Base-by-base conservation (phyloP, 2,888 invertebrate species). In the Trachelus tabidus region DNA sequence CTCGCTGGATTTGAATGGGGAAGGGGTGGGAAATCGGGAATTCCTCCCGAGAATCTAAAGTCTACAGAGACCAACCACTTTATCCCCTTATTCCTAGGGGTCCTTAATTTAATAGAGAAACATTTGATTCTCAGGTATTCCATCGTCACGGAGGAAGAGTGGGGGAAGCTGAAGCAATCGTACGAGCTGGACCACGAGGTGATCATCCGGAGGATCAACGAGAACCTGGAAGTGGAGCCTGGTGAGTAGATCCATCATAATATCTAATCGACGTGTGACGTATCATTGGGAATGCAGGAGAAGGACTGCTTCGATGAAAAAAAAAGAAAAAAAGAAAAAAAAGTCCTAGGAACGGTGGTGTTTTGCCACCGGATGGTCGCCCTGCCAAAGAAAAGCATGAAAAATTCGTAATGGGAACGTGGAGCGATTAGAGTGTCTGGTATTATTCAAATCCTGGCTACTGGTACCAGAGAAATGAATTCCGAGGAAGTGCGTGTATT, bases 81-180 rank as follows among this genome's bases (percentile, higher is more conserved):
- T 23, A 56, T 56, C 23, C 56, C 56, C 23, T 23, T 56, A 56
- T 56, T 56, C 23, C 56, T 23, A 23, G 23, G 23, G 56, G 23
- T 23, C 56, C 56, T 56, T 23, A 23, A 56, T 56, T 56, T 56
- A 56, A 56, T 23, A 56, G 56, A 56, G 9, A 56, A 56, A 56
- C 56, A 68, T 30, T 73, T 76, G 73, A 81, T 82, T 86, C 84
- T 12, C 85, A 90, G 90, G 73, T 90, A 87, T 76, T 85, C 82
- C 73, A 84, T 89, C 75, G 85, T 89, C 4, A 86, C 87, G 11
- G 83, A 87, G 4, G 90, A 90, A 30, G 91, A 91, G 77, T 91
- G 91, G 91, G 77, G 75, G 68, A 90, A 89, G 80, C 79, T 91
- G 68, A 86, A 83, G 56, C 84, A 87, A 35, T 90, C 88, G 79